Evolutionary conservation across 2,797 vertebrate species (phyloP).

Genomic region (Acrocephalus scirpaceus): DNA sequence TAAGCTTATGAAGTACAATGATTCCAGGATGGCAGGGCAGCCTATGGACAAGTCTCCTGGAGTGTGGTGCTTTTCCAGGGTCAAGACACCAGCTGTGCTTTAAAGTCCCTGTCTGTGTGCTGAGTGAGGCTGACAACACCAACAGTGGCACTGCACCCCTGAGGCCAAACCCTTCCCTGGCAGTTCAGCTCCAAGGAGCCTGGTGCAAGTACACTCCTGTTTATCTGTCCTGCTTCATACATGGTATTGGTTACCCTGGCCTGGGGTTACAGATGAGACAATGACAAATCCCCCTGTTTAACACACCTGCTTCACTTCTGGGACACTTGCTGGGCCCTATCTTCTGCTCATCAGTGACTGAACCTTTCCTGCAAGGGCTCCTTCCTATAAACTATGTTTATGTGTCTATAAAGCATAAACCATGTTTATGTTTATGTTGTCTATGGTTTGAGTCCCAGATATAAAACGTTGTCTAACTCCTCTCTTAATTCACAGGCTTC

Average conservation of each 20-base stretch:
- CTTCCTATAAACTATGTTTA: not conserved
- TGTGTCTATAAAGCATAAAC: not conserved
- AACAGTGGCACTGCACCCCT: not conserved
- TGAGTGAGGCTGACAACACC: not conserved
- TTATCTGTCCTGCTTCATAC: not conserved
- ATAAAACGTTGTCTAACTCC: not conserved
- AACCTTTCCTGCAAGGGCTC: not conserved
- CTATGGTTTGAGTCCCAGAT: not conserved
- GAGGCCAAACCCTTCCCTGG: not conserved
- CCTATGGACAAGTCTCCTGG: not conserved
- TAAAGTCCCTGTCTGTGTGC: not conserved
- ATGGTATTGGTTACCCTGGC: not conserved
- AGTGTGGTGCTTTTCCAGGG: not conserved
- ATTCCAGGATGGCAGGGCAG: not conserved
- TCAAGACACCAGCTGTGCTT: not conserved
- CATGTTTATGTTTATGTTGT: not conserved
- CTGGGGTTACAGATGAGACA: not conserved
- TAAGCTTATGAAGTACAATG: not conserved
- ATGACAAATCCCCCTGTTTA: not conserved
- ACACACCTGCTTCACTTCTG: not conserved
- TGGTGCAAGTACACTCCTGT: not conserved
- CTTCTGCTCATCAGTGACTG: not conserved
- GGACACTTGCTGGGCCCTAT: not conserved
- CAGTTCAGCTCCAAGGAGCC: not conserved
- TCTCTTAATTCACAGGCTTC: not conserved